Base-by-base conservation (phyloP, 2,113 vertebrate genomes). In the Cryptoleucopteryx plumbea region DNA sequence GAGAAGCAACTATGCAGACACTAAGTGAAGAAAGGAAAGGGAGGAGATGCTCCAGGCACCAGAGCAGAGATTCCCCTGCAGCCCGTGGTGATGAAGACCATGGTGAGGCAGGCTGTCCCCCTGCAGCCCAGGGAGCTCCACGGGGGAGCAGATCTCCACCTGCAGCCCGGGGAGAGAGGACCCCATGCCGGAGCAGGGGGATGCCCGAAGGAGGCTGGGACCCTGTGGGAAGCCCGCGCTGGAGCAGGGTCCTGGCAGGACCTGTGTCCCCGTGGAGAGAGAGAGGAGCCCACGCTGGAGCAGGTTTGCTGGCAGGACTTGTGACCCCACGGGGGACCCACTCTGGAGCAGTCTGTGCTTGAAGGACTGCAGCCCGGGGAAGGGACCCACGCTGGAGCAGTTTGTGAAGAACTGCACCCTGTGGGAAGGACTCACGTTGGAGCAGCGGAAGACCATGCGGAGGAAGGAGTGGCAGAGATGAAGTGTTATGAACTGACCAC, bases 11-110 rank as follows among this genome's bases (percentile, higher is more conserved):
- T 40, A 40, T 40, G 40, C 40, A 40, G 40, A 40, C 40, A 40
- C 40, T 40, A 40, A 40, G 40, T 40, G 40, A 40, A 40, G 40
- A 40, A 40, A 11, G 40, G 5, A 40, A 40, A 40, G 40, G 40
- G 40, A 50, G 27, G 19, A 80, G 13, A 2, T 42, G 11, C 2
- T 79, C 4, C 8, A 62, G 74, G 6, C 0, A 0, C 34, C 0
- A 0, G 4, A 73, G 22, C 21, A 13, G 26, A 90, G 32, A 20
- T 53, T 68, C 5, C 16, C 7, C 40, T n/a, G 34, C 17, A 82
- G 22, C 14, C 8, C 0, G 0, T 21, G 14, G 3, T 3, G 16
- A 15, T 3, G 16, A 15, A 62, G 56, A 0, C 16, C 17, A 0
- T 13, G 12, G 40, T 55, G 67, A 62, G 2, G 31, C 25, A 38